Base-by-base conservation (phyloP, 2,888 invertebrate genomes). In the Choreutis nemorana region DNA sequence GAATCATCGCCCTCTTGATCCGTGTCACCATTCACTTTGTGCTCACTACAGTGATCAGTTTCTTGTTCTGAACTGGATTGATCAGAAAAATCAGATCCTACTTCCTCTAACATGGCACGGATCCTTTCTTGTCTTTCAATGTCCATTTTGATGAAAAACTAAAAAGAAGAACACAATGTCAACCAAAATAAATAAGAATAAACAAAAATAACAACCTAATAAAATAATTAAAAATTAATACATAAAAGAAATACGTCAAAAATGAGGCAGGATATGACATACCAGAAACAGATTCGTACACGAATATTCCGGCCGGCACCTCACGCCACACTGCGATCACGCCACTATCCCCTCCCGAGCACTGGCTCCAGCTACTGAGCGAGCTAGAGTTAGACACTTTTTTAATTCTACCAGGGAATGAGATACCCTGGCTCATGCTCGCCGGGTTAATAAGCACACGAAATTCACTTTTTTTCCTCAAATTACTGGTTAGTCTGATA, bases 181-280 rank as follows among this genome's bases (percentile, higher is more conserved):
- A 21, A 6, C 22, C n/a, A 14, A 13, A 22, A 29, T n/a, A n/a
- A n/a, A n/a, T n/a, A n/a, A n/a, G n/a, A n/a, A n/a, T n/a, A n/a
- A n/a, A n/a, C n/a, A n/a, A 25, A 25, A 11, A 25, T 11, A 9
- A 11, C 12, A 13, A 5, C 10, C 14, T 14, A 9, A 29, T 7
- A 12, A 21, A 22, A 13, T 9, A 9, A 6, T 29, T 11, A 12
- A 10, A 4, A 29, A 12, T 12, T 22, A 15, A 14, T 6, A 3
- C 23, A 14, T 7, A 14, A 23, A 26, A 29, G n/a, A 20, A n/a
- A 26, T 12, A 31, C 28, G 29, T 12, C 10, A 28, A 30, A 12
- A 15, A 34, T 32, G 36, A 26, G 36, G 36, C 32, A 11, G 29
- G 32, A 30, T 36, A 26, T 30, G 18, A 34, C 36, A n/a, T 31